Conservation (phyloP, 2,797 vertebrate genomes). For the Heteromormyrus szaboi region DNA sequence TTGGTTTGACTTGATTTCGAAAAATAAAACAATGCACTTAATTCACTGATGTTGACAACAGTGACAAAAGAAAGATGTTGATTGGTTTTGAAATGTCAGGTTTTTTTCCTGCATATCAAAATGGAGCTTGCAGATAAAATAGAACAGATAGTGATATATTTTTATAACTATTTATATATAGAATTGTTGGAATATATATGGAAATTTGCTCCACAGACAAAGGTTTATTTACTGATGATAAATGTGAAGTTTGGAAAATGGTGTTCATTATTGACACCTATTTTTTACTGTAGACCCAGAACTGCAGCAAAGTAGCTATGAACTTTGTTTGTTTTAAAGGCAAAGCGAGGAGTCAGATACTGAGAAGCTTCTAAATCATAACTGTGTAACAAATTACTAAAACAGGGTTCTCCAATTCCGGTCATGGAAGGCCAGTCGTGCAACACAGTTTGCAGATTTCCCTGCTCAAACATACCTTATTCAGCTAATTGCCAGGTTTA, state of each 20-base stretch:
- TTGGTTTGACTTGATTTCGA: slow-evolving; percentile 30
- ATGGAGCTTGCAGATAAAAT: slow-evolving; percentile 24
- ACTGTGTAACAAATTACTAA: slow-evolving; percentile 36
- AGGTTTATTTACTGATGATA: not conserved
- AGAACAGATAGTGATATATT: slow-evolving; percentile 18
- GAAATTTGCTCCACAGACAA: not conserved
- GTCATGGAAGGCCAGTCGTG: not conserved
- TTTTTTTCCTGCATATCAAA: not conserved
- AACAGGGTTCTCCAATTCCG: not conserved
- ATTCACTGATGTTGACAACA: slow-evolving; percentile 35
- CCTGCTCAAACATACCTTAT: not conserved
- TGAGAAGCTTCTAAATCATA: not conserved
- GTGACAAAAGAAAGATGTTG: not conserved
- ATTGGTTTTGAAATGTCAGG: not conserved
- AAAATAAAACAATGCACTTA: slow-evolving; percentile 35
- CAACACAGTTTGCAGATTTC: not conserved
- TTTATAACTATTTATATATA: slow-evolving; percentile 15
- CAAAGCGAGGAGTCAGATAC: slow-evolving; percentile 22
- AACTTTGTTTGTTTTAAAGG: slow-evolving; percentile 41
- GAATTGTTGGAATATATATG: not conserved
- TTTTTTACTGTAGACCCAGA: slow-evolving; percentile 11
- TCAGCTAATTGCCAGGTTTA: not conserved
- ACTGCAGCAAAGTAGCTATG: slow-evolving; percentile 24
- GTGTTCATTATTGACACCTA: not conserved
- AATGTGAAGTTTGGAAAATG: slow-evolving; percentile 2